These are phyloP conservation scores for Chamaea fasciata DNA, from an alignment of 2,113 vertebrate genomes.

Conservation along the genomic window DNA sequence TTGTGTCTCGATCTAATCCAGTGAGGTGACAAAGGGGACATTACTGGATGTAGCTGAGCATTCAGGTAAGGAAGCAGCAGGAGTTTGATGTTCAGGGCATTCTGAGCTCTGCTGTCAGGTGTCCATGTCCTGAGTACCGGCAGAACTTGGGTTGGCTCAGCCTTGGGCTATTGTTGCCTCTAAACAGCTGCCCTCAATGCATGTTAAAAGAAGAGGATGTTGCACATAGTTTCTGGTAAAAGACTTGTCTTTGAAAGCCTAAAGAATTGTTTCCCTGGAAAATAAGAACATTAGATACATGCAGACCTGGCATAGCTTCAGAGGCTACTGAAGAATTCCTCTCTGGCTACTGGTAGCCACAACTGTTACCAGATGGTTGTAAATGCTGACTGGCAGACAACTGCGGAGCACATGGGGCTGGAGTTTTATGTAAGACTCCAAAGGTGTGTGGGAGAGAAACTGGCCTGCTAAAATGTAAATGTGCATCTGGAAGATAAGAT, in stretches of 20 bases:
- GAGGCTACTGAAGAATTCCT: conserved; percentile 37
- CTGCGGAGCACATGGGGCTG: not conserved
- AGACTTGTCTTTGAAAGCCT: not conserved
- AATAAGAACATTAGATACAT: not conserved
- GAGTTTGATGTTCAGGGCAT: not conserved
- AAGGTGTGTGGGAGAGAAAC: conserved; percentile 22
- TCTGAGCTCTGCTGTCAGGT: not conserved
- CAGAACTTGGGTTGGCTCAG: not conserved
- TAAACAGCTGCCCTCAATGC: not conserved
- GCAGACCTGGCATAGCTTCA: conserved; percentile 40
- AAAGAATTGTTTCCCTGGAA: conserved; percentile 6
- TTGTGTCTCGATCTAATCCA: not conserved
- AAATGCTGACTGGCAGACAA: conserved; percentile 9
- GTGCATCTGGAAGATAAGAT: conserved; percentile 37
- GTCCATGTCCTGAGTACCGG: not conserved
- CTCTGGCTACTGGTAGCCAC: conserved; percentile 41
- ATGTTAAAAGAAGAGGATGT: not conserved
- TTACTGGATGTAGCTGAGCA: not conserved
- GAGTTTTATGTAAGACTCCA: not conserved
- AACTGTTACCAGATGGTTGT: conserved; percentile 16
- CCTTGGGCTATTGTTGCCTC: not conserved
- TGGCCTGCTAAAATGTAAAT: conserved; percentile 16
- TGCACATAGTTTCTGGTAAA: conserved; percentile 20
- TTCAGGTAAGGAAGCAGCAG: not conserved
- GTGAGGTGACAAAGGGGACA: not conserved